These are phyloP conservation scores for Plebejus anna DNA, from an alignment of 2,888 invertebrate genomes.

Conservation along the genomic window DNA sequence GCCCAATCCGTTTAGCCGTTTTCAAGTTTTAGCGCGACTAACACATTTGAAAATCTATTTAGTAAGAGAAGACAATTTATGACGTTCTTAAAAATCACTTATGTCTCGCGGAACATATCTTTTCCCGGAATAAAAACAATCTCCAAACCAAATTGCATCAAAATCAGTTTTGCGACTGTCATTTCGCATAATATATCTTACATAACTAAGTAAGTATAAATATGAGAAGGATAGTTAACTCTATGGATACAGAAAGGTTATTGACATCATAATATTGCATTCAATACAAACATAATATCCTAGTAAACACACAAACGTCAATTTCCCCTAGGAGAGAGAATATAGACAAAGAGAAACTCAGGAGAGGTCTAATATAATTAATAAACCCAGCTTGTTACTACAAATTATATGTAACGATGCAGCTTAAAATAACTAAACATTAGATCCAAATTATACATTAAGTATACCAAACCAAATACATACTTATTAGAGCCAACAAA, in stretches of 20 bases:
- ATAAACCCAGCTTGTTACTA: conserved; percentile 7
- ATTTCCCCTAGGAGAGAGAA: not conserved
- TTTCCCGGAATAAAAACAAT: too few species aligned
- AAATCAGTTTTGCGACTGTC: too few species aligned
- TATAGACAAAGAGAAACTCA: not conserved
- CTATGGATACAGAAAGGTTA: not conserved
- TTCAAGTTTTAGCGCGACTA: too few species aligned
- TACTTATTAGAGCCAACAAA: conserved; percentile 31
- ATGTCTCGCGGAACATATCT: too few species aligned
- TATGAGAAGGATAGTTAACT: too few species aligned
- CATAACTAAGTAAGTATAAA: too few species aligned
- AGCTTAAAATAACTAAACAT: conserved; percentile 3
- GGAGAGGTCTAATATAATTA: not conserved
- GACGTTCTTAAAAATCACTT: too few species aligned
- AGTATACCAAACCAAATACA: conserved; percentile 17
- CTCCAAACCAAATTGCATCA: too few species aligned
- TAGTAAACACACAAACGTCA: not conserved
- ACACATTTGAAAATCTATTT: too few species aligned
- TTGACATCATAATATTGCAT: not conserved
- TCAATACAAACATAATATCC: not conserved
- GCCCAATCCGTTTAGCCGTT: too few species aligned
- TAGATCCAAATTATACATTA: conserved; percentile 26
- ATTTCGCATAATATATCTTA: too few species aligned
- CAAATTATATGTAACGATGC: not conserved
- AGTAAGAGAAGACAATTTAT: too few species aligned